These are phyloP conservation scores for Antheraea pernyi DNA, from an alignment of 1,140 invertebrate genomes.

Conservation along the genomic window DNA sequence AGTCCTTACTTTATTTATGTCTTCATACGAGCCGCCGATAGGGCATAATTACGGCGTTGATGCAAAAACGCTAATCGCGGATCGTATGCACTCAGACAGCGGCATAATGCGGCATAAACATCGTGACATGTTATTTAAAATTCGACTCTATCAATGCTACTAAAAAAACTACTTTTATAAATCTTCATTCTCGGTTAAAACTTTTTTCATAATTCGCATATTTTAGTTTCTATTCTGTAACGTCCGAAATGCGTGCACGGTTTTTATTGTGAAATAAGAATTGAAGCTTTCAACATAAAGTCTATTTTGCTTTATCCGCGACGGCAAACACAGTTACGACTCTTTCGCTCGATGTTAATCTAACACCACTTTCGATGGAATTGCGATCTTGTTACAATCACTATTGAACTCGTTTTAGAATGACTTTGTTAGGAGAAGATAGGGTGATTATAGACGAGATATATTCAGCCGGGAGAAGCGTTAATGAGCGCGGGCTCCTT, in stretches of 20 bases:
- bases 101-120: background rate
- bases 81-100: conserved; percentile 25
- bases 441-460: conserved; percentile 24
- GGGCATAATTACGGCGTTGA: conserved; percentile 66
- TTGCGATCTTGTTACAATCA: background rate
- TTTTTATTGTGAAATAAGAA: conserved; percentile 17
- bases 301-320: conserved; percentile 8
- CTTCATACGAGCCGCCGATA: conserved; percentile 75
- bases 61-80: conserved; percentile 75
- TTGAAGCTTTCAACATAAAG: background rate
- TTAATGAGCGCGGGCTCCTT: conserved; percentile 67
- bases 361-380: background rate
- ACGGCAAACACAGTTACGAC: conserved; percentile 2
- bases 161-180: background rate
- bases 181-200: background rate
- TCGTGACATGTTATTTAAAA: background rate
- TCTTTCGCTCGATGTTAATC: conserved; percentile 2
- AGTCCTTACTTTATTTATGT: conserved; percentile 66
- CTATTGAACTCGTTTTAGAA: conserved; percentile 14
- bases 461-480: conserved; percentile 47
- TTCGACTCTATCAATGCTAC: background rate
- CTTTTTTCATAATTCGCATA: background rate
- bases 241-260: too few species aligned
- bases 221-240: conserved; percentile 2
- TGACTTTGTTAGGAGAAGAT: conserved; percentile 17